phyloP scores from a whole-genome alignment of 2,113 vertebrate species.

The Talpa occidentalis region DNA sequence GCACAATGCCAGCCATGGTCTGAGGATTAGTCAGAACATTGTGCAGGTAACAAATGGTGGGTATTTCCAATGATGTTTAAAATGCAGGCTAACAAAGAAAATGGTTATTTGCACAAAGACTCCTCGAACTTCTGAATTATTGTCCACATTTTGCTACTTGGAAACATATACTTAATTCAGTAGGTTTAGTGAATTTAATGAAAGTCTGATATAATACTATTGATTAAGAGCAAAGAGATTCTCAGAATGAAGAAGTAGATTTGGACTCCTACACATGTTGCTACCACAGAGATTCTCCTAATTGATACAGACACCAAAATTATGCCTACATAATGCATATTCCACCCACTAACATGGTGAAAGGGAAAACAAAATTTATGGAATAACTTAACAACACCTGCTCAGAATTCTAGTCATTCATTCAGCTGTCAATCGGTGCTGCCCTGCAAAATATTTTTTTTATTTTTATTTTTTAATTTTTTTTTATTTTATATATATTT shows the following conservation, averaged over 20 bases:
- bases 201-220: background rate
- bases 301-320: background rate
- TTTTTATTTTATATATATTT: too few relatives aligned
- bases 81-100: conserved; percentile 6
- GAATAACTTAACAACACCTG: background rate
- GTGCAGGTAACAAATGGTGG: background rate
- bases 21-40: background rate
- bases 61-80: background rate
- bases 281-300: background rate
- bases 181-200: conserved; percentile 51
- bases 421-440: background rate
- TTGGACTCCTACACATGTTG: background rate
- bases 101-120: background rate
- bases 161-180: conserved; percentile 17
- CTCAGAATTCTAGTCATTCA: background rate
- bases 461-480: too few relatives aligned
- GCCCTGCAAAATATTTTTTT: background rate
- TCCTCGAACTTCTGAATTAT: background rate
- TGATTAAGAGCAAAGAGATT: conserved; percentile 24
- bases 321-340: background rate
- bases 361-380: background rate
- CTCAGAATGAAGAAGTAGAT: conserved; percentile 14
- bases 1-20: background rate
- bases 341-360: background rate
- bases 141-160: conserved; percentile 10